Percentiles rank a stretch among this genome's conserved stretches.
phyloP scores from a whole-genome alignment of 2,113 vertebrate genomes.

The Camelus bactrianus region DNA sequence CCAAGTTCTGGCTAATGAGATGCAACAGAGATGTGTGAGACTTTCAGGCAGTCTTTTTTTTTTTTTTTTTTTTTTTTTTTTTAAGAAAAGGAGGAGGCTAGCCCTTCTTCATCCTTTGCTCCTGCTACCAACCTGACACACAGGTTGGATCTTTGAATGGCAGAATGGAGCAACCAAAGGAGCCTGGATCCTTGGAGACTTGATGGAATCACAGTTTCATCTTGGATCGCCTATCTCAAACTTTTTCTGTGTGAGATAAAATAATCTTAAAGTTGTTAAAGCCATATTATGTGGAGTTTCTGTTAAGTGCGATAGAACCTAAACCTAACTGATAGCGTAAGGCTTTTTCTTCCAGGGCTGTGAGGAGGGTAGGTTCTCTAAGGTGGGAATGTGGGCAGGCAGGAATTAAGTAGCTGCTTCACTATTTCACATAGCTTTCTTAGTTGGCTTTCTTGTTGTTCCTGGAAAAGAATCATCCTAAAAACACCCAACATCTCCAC shows the following conservation, averaged over 20 bases:
- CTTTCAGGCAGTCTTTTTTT: background rate
- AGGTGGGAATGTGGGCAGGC: background rate
- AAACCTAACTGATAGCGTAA: background rate
- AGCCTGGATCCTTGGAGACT: background rate
- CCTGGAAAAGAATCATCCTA: conserved; percentile 12
- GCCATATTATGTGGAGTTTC: background rate
- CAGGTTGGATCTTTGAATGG: background rate
- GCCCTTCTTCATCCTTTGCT: background rate
- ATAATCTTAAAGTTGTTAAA: background rate
- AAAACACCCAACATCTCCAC: background rate
- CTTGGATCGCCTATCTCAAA: background rate
- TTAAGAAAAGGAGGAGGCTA: background rate
- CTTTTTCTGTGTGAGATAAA: background rate
- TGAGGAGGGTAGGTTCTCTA: background rate
- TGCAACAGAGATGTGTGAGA: background rate
- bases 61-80: background rate
- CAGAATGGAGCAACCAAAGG: background rate
- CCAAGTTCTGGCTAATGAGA: background rate
- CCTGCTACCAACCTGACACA: background rate
- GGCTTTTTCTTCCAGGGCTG: background rate
- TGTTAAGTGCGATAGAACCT: background rate
- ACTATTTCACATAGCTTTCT: background rate
- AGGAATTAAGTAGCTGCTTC: background rate
- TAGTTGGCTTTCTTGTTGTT: conserved; percentile 6
- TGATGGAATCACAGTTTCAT: background rate